Evolutionary conservation across 2,113 vertebrate species (phyloP), one percentile per base, ranked within the genome.

Genomic region (Lophius piscatorius): DNA sequence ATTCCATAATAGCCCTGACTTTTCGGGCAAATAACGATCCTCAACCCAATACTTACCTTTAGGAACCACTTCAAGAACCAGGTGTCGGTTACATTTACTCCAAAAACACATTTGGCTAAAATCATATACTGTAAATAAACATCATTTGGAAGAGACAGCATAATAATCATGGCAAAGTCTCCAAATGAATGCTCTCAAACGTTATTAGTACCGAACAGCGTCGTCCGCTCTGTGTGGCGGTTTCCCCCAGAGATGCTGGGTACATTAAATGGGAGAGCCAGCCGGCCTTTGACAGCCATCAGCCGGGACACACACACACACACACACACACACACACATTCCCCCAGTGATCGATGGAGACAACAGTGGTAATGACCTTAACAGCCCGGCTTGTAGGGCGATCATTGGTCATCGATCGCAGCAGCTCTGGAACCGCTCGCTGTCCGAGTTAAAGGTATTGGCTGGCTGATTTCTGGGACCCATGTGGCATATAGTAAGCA

Each of bases 381-480:
- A 84, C 82, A 65, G 42, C 49, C 49, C 26, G 70, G 62, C 60
- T 67, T 35, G 69, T 66, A 48, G 16, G 41, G 49, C 33, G 52
- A 87, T 77, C 71, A 70, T 50, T 35, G 60, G 42, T 33, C 28
- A 84, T 87, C 14, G 63, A 83, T 65, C 63, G 5, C 1, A 31
- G 45, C 41, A n/a, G 58, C 42, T 1, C 8, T 22, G 66, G 74
- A 46, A 50, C 14, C 9, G 13, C 42, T 44, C 51, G 21, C 44
- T 18, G 60, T 45, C 40, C 24, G 9, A 33, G 67, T 58, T 64
- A 63, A 69, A 62, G 63, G 69, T 76, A 62, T 78, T 47, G 74
- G 80, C 72, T 58, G 47, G 54, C 39, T 34, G 40, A 67, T 76
- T 38, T 38, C 39, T 40, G 18, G 52, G 31, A 36, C 35, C 63